Base-by-base conservation (phyloP, 2,113 vertebrate species). In the Nycticorax nycticorax region DNA sequence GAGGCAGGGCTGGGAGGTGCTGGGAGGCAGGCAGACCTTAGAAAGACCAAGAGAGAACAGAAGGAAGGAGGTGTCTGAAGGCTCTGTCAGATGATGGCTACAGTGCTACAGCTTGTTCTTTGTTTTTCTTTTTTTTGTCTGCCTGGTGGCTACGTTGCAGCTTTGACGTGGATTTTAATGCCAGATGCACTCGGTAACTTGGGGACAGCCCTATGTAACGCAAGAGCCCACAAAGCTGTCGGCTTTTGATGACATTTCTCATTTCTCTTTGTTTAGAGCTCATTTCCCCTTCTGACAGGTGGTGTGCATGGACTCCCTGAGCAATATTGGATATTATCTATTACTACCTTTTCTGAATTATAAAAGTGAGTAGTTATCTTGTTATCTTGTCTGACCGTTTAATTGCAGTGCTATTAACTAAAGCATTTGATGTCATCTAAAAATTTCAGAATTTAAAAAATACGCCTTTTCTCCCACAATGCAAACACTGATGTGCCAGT, bases 301-400 rank as follows among this genome's bases (percentile, higher is more conserved):
- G 32, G 57, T 50, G 63, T 10, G 17, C 23, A 26, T 0, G 0
- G 57, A 27, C 23, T 76, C 57, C 75, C 57, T 37, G 8, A 73
- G 59, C 80, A 60, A 16, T 7, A 39, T 0, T 27, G 45, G 20
- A 1, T 68, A 28, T 50, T 50, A 41, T 5, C 27, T 39, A 0
- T 11, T 23, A 60, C 48, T 33, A 4, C 24, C 24, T 83, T 26
- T 83, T 60, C 72, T 77, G 67, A 62, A 17, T 47, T 77, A 45
- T 0, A 48, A 26, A 60, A 53, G 15, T 20, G 22, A 67, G 28
- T 23, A 59, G 32, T 39, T 75, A 22, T 18, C 62, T 62, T 20
- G 23, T 64, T 78, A 56, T 9, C 43, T 78, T n/a, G 33, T n/a
- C 28, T 67, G 66, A 67, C 35, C 37, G n/a, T 28, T 82, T n/a